These are phyloP conservation scores for Microcebus ravelobensis DNA, from an alignment of 2,113 vertebrate species.

Conservation along the genomic window DNA sequence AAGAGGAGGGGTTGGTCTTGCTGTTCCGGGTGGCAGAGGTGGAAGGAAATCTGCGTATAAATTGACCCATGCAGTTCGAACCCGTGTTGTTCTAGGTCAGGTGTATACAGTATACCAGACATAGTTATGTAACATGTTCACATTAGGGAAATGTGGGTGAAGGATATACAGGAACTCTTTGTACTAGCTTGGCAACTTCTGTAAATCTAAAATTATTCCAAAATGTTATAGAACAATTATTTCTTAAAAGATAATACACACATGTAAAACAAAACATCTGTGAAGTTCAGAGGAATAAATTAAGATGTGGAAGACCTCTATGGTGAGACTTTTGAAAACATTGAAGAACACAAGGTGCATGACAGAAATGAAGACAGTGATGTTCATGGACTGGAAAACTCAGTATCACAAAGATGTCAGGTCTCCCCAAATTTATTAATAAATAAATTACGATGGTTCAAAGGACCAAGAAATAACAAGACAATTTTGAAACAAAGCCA, in stretches of 20 bases:
- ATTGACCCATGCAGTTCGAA: not conserved
- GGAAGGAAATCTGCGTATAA: not conserved
- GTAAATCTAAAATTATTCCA: not conserved
- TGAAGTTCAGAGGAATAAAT: not conserved
- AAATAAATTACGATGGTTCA: not conserved
- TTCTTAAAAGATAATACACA: not conserved
- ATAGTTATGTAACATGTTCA: not conserved
- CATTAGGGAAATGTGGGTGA: not conserved
- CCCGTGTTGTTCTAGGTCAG: not conserved
- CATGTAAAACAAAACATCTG: not conserved
- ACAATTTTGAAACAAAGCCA: not conserved
- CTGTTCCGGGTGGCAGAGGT: not conserved
- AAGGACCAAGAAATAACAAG: not conserved
- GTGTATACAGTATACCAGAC: not conserved
- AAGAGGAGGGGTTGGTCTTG: not conserved
- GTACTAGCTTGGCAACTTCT: not conserved
- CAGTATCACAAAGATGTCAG: not conserved
- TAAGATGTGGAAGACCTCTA: not conserved
- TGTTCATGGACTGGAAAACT: not conserved
- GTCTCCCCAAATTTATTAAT: not conserved
- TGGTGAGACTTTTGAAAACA: not conserved
- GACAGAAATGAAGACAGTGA: not conserved
- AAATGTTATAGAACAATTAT: not conserved
- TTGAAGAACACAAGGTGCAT: not conserved
- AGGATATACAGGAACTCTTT: not conserved